Evolutionary conservation across 2,797 vertebrate genomes (phyloP), one percentile per base, ranked within the genome.

Genomic region (Liasis olivaceus): DNA sequence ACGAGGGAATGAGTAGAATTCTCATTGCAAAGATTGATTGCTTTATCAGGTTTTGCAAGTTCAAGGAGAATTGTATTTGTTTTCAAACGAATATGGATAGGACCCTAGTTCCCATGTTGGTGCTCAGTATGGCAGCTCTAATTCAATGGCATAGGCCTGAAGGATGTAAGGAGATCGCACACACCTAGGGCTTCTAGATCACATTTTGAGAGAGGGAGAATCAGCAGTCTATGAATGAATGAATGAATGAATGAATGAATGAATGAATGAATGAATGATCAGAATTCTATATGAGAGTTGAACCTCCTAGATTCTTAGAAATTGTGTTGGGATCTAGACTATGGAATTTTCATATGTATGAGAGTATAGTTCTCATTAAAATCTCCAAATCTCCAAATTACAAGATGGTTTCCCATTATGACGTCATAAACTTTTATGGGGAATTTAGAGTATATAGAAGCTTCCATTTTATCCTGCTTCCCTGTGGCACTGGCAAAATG

Each of bases 381-480:
- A 56, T 90, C 4, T 93, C 24, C 85, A 92, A 22, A 56, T 90
- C 4, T 93, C 24, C 85, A 88, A 15, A 51, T 90, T 85, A 84
- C n/a, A 84, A 20, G 24, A n/a, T 87, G n/a, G 22, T 56, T 90
- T 90, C 77, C 89, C 85, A 90, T 13, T 88, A 77, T 93, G 89
- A 90, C 81, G 58, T 90, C 92, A 93, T 87, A 84, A 81, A 81
- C 20, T 64, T 58, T 72, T 63, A 31, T 31, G 89, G 92, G 92
- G 86, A 90, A 88, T 93, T 88, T 88, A 54, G 84, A 88, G 85
- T 42, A 90, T 20, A 66, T 60, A 59, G 89, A 77, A 84, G 59
- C n/a, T 20, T 88, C 59, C 11, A 59, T 91, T 86, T 84, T 47
- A 90, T 93, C 51, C 66, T 58, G 66, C 84, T 93, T 90, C 89